Conservation (phyloP, 2,113 vertebrate genomes). For the Alectura lathami region DNA sequence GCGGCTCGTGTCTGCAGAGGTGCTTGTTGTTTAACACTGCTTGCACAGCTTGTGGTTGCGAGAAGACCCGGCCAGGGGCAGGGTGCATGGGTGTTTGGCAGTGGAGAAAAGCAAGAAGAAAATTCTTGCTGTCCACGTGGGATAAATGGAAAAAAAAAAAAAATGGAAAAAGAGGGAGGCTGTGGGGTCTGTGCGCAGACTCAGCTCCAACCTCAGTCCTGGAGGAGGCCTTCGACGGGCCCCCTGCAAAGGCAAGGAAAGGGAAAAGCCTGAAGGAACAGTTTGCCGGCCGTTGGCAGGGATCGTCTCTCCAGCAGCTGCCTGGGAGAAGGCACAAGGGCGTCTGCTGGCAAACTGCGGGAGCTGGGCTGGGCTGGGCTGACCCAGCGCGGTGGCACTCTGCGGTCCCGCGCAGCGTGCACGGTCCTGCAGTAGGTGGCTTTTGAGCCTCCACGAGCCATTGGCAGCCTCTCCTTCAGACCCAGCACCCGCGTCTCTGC, state of each 20-base stretch:
- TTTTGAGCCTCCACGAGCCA: not conserved
- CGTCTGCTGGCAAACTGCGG: not conserved
- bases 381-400: not conserved
- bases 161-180: not conserved
- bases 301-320: not conserved
- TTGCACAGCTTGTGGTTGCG: too few relatives aligned
- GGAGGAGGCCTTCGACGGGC: not conserved
- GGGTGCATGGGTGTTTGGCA: too few relatives aligned
- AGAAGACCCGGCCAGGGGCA: not conserved
- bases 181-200: not conserved
- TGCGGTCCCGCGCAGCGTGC: not conserved
- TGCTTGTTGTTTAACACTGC: not conserved
- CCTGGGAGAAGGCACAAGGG: not conserved
- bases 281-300: too few relatives aligned
- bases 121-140: not conserved
- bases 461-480: not conserved
- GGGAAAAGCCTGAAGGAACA: too few relatives aligned
- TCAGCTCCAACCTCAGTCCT: not conserved
- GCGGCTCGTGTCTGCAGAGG: too few relatives aligned
- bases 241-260: not conserved
- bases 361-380: not conserved
- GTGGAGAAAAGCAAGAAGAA: not conserved
- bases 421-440: not conserved
- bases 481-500: accelerated
- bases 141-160: accelerated